Evolutionary conservation across 2,888 invertebrate species (phyloP).

Genomic region (Cephus rjabovi): DNA sequence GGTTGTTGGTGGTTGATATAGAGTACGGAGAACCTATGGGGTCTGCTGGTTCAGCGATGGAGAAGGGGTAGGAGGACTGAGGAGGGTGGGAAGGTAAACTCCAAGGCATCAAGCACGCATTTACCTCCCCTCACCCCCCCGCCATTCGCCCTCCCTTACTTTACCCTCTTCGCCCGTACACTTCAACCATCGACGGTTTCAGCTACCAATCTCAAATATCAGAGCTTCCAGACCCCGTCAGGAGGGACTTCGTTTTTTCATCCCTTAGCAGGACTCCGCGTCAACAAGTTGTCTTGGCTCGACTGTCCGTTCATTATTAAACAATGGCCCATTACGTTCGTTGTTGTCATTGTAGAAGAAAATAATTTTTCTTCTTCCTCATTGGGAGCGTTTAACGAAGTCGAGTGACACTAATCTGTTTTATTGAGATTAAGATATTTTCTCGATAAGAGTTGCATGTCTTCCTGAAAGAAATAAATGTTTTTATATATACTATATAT

Average conservation of each 20-base stretch:
- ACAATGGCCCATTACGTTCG: slow-evolving; percentile 21
- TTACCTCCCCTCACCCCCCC: not conserved
- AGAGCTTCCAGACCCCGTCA: slow-evolving; percentile 20
- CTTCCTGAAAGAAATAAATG: not conserved
- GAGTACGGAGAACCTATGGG: too few species aligned
- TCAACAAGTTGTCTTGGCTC: not conserved
- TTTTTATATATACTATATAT: not conserved
- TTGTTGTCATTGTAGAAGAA: slow-evolving; percentile 18
- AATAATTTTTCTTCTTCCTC: not conserved
- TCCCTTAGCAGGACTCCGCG: not conserved
- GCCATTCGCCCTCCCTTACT: not conserved
- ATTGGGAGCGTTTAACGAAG: slow-evolving; percentile 18
- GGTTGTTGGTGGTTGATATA: not conserved
- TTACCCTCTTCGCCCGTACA: not conserved
- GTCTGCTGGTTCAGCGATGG: not conserved
- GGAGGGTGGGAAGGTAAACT: slow-evolving; percentile 19
- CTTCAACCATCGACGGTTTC: slow-evolving; percentile 17
- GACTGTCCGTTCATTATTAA: slow-evolving; percentile 7
- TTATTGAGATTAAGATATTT: slow-evolving; percentile 6
- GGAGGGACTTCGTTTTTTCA: not conserved
- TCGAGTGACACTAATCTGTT: not conserved
- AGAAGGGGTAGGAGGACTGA: slow-evolving; percentile 23
- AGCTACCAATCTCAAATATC: slow-evolving; percentile 35
- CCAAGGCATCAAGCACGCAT: slow-evolving; percentile 8
- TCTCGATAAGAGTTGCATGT: slow-evolving; percentile 4